Evolutionary conservation across 2,797 vertebrate genomes (phyloP).

Genomic region (Acomys russatus): DNA sequence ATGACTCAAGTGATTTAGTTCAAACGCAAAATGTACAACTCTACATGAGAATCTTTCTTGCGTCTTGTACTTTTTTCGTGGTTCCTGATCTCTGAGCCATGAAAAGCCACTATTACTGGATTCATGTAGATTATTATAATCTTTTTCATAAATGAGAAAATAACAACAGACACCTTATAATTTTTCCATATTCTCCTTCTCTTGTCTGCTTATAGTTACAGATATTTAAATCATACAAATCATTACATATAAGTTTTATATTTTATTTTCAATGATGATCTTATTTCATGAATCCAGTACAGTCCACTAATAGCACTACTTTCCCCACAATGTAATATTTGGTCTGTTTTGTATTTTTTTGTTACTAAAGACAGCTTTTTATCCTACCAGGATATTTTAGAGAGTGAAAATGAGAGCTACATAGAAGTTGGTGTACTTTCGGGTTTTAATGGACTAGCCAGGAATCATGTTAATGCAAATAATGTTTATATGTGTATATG

Average conservation of each 20-base stretch:
- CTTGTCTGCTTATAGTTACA: background rate
- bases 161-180: background rate
- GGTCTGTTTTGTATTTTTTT: background rate
- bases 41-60: background rate
- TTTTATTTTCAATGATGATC: background rate
- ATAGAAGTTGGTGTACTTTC: background rate
- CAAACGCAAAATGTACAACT: conserved; percentile 11
- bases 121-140: background rate
- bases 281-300: background rate
- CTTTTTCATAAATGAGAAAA: background rate
- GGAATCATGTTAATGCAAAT: background rate
- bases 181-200: background rate
- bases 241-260: background rate
- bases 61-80: background rate
- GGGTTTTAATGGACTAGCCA: background rate
- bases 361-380: background rate
- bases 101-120: background rate
- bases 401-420: background rate
- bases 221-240: background rate
- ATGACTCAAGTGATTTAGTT: background rate
- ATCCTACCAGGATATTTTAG: background rate
- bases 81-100: background rate
- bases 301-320: background rate
- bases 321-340: background rate
- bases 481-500: background rate